These are phyloP conservation scores for Numenius arquata DNA, from an alignment of 2,113 vertebrate genomes.

Conservation along the genomic window DNA sequence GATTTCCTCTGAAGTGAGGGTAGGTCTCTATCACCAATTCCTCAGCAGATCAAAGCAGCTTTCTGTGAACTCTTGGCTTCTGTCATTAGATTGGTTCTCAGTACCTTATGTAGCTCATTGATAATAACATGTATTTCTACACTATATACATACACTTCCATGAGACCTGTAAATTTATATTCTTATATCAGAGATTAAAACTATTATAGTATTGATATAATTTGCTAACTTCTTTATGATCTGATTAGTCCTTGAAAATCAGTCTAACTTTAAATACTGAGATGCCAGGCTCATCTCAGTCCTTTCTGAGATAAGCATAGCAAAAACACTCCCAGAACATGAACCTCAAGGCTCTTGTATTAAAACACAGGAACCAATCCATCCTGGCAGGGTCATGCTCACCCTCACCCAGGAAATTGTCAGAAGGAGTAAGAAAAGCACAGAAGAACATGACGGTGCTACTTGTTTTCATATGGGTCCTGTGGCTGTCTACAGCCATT, in stretches of 20 bases:
- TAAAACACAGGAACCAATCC: not conserved
- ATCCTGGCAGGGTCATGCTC: not conserved
- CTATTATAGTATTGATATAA: no score
- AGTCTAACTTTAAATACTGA: not conserved
- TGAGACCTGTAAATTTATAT: not conserved
- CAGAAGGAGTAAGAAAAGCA: not conserved
- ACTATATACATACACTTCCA: not conserved
- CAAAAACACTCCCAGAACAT: accelerated
- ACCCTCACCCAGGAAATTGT: not conserved
- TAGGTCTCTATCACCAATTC: not conserved
- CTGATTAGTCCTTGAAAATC: not conserved
- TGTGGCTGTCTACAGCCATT: not conserved
- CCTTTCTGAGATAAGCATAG: not conserved
- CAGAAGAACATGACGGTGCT: not conserved
- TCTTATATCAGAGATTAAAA: not conserved
- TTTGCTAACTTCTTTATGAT: not conserved
- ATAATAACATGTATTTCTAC: not conserved
- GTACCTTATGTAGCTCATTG: not conserved
- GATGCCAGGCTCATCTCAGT: no score
- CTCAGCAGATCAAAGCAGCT: not conserved
- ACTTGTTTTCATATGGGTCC: not conserved
- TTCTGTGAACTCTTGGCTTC: not conserved
- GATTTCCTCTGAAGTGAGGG: not conserved
- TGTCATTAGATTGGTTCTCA: not conserved
- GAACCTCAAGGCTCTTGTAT: not conserved